These are phyloP conservation scores for Clarias magur DNA, from an alignment of 2,113 vertebrate species.

Conservation along the genomic window DNA sequence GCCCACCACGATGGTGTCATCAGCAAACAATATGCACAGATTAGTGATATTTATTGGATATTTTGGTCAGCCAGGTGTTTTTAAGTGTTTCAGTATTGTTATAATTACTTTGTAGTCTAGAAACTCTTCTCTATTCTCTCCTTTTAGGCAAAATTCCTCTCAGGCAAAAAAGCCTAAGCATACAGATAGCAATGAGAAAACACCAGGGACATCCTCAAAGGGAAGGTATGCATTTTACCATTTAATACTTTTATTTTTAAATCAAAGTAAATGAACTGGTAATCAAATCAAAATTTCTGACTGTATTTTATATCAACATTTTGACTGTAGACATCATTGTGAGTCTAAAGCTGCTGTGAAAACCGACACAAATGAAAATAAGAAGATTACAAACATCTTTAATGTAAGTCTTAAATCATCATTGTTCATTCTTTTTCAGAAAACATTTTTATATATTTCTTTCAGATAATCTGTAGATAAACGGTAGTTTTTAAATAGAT, in stretches of 20 bases:
- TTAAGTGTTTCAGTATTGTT: not conserved
- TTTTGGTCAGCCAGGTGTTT: not conserved
- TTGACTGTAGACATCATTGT: not conserved
- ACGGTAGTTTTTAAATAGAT: not conserved
- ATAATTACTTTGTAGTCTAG: not conserved
- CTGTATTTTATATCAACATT: not conserved
- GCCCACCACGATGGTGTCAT: too few species aligned
- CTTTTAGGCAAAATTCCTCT: not conserved
- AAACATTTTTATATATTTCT: not conserved
- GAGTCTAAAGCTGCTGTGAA: not conserved
- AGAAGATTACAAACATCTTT: slow-evolving; percentile 12
- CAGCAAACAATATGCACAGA: not conserved
- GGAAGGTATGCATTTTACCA: not conserved
- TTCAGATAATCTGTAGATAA: not conserved
- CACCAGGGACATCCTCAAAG: not conserved
- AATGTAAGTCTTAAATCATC: not conserved
- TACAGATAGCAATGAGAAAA: not conserved
- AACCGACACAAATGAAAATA: not conserved
- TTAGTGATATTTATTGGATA: not conserved
- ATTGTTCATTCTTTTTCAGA: not conserved
- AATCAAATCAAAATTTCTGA: not conserved
- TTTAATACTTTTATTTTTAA: not conserved
- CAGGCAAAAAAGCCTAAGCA: too few species aligned
- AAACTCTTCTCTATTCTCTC: not conserved
- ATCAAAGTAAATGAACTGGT: not conserved